Base-by-base conservation (phyloP, 2,113 vertebrate genomes). In the Halichoeres trimaculatus region DNA sequence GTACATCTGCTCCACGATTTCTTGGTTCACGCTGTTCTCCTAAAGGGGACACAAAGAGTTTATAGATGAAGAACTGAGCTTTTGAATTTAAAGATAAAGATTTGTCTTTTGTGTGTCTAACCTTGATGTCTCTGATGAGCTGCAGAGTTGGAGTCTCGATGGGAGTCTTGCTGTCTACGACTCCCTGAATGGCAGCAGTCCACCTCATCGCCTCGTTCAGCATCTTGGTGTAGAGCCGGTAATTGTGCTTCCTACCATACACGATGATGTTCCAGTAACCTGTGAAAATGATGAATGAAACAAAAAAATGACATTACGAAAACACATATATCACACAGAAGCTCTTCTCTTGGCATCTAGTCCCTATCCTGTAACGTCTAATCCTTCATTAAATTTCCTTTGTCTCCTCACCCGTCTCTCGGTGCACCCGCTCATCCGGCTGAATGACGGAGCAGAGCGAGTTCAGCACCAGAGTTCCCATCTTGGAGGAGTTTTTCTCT, bases 111-210 rank as follows among this genome's bases (percentile, higher is more conserved):
- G 36, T 40, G 14, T 51, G 17, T 26, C 70, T 56, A 93, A 96
- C 96, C 94, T 95, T 96, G 81, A 98, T 97, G 91, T 98, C 96
- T 78, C 94, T 91, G 81, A 98, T 97, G 71, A 98, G 95, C 38
- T 97, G 96, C 80, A 97, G 95, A 0, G 96, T 98, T 10, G 96
- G 96, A 1, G 96, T 98, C 91, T 98, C 96, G 45, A 97, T 97
- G 71, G 96, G 96, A 2, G 93, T 93, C 81, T 98, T 98, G 93
- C 90, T 96, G 90, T 98, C 96, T 19, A 98, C 96, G 81, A 97
- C 96, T 2, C 95, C 95, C 84, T 97, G 96, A 24, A 96, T 93
- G 81, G 96, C 95, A 1, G 95, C 95, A 0, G 94, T 95, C 96
- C 96, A 98, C 73, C 96, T 94, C 93, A 96, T 96, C 62, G 96